Percentiles rank a stretch among this genome's conserved stretches.
phyloP scores from a whole-genome alignment of 2,888 invertebrate genomes.

The Itoplectis maculator region DNA sequence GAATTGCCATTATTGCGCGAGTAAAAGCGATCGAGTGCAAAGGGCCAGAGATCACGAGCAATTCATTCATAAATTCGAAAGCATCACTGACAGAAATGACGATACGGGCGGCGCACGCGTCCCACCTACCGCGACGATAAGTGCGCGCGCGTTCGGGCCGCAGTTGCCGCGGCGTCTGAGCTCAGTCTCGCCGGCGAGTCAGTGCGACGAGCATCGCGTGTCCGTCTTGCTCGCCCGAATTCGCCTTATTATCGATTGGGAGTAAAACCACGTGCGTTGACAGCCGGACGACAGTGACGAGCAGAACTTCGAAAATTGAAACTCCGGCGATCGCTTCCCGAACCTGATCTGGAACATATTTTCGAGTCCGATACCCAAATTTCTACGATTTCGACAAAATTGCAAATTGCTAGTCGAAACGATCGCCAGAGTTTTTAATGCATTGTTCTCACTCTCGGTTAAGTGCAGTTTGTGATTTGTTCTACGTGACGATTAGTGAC shows the following conservation, averaged over 20 bases:
- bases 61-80: conserved; percentile 39
- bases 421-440: background rate
- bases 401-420: background rate
- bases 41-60: conserved; percentile 14
- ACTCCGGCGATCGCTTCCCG: background rate
- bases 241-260: conserved; percentile 57
- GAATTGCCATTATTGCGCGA: background rate
- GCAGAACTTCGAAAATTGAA: background rate
- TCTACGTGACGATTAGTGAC: background rate
- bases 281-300: background rate
- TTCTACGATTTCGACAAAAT: background rate
- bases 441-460: background rate
- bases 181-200: conserved; percentile 71
- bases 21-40: background rate
- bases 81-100: conserved; percentile 6
- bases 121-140: background rate
- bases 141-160: background rate
- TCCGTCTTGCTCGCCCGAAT: conserved; percentile 29
- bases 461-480: conserved; percentile 1
- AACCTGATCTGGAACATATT: background rate
- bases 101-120: conserved; percentile 30
- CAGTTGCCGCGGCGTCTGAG: conserved; percentile 3
- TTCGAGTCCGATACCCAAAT: background rate
- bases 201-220: conserved; percentile 66
- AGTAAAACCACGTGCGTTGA: conserved; percentile 48